phyloP scores from a whole-genome alignment of 2,113 vertebrate species.

The Leuciscus idus region DNA sequence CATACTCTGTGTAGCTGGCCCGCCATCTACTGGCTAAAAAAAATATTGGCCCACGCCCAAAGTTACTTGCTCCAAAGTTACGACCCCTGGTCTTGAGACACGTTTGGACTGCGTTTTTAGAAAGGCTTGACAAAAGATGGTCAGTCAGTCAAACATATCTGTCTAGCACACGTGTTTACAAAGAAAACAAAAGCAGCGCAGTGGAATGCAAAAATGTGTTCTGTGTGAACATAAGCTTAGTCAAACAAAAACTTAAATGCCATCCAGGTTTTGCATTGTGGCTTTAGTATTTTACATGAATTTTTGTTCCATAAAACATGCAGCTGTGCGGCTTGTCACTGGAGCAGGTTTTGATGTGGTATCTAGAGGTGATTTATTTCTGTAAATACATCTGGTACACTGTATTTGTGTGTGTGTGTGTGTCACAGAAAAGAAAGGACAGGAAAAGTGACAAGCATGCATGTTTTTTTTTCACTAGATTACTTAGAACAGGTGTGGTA shows the following conservation, averaged over 20 bases:
- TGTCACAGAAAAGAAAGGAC: background rate
- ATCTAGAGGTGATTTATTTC: background rate
- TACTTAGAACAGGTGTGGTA: conserved; percentile 38
- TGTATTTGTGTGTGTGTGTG: background rate
- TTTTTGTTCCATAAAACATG: background rate
- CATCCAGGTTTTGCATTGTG: background rate
- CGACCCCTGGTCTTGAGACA: background rate
- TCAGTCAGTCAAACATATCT: background rate
- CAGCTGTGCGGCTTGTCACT: background rate
- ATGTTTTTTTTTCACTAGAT: background rate
- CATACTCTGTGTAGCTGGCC: too few relatives aligned
- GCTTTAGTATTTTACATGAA: background rate
- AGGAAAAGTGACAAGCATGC: background rate
- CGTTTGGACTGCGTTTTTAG: background rate
- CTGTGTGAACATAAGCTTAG: background rate
- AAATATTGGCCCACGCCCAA: too few relatives aligned
- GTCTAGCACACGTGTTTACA: background rate
- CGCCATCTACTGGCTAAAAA: too few relatives aligned
- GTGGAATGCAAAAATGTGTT: background rate
- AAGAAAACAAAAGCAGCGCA: background rate
- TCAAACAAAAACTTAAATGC: background rate
- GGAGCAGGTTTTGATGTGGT: background rate
- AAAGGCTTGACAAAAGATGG: background rate
- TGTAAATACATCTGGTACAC: background rate
- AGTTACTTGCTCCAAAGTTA: too few relatives aligned